These are phyloP conservation scores for Saxidomus purpurata DNA, from an alignment of 1,140 invertebrate species.

Conservation along the genomic window DNA sequence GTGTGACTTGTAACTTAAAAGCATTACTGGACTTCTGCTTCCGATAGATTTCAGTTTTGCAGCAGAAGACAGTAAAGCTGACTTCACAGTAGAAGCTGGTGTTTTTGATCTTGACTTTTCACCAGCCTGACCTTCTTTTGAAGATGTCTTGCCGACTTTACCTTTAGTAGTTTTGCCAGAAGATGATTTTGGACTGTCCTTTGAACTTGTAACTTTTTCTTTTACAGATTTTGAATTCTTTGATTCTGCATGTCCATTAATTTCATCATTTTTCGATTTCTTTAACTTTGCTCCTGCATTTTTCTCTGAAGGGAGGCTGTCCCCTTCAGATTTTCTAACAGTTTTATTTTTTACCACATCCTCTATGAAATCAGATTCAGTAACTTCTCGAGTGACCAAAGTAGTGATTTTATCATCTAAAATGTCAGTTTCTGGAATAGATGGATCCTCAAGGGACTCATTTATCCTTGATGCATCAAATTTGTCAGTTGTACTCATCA, in stretches of 20 bases:
- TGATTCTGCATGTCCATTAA: background rate
- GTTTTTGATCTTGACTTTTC: constrained; percentile 27
- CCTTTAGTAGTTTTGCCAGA: constrained; percentile 2
- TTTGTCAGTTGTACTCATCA: constrained; percentile 14
- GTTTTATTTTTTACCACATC: background rate
- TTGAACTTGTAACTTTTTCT: background rate
- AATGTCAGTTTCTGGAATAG: constrained; percentile 47
- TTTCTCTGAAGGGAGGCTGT: background rate
- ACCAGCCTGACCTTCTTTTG: background rate
- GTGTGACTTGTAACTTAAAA: constrained; percentile 57
- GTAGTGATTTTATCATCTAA: constrained; percentile 7
- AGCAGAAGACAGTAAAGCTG: constrained; percentile 60
- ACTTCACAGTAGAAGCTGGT: constrained; percentile 38
- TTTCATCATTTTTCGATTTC: background rate
- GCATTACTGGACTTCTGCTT: constrained; percentile 37
- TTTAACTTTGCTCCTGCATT: background rate
- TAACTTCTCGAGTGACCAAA: background rate
- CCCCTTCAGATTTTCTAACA: background rate
- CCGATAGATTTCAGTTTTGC: constrained; percentile 59
- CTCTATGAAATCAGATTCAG: background rate
- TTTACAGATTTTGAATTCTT: background rate
- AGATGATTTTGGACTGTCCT: background rate
- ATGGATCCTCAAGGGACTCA: constrained; percentile 42
- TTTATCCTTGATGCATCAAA: constrained; percentile 46
- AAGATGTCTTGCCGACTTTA: background rate